These are phyloP conservation scores for Jacana jacana DNA, from an alignment of 2,113 vertebrate genomes.

Conservation along the genomic window DNA sequence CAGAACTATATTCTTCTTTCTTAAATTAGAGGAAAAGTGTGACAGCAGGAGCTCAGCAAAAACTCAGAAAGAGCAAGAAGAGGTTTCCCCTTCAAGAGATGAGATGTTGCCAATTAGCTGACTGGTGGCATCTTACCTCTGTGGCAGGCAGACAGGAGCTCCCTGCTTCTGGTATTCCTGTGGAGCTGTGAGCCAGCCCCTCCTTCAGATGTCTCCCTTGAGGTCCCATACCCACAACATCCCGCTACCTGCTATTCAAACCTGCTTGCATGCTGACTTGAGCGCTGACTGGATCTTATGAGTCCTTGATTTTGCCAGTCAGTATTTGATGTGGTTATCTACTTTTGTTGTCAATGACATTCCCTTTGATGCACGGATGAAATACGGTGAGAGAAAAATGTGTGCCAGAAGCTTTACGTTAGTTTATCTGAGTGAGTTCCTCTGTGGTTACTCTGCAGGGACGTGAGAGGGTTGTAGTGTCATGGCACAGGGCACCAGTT, in stretches of 20 bases:
- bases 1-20: neutral
- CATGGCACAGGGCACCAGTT: neutral
- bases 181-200: neutral
- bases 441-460: neutral
- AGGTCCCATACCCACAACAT: neutral
- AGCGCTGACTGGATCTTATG: neutral
- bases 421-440: neutral
- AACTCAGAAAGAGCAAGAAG: neutral
- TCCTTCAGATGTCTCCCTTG: neutral
- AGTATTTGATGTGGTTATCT: neutral
- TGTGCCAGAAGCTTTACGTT: neutral
- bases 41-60: neutral
- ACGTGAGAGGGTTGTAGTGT: neutral
- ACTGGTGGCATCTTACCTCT: neutral
- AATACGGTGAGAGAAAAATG: neutral
- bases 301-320: neutral
- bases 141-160: neutral
- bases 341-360: neutral
- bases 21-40: neutral
- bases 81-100: neutral
- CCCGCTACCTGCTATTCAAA: neutral
- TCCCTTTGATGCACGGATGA: neutral
- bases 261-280: neutral
- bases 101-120: neutral
- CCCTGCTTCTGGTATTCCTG: neutral